These are phyloP conservation scores for Murina feae DNA, from an alignment of 2,113 vertebrate species.

Conservation along the genomic window DNA sequence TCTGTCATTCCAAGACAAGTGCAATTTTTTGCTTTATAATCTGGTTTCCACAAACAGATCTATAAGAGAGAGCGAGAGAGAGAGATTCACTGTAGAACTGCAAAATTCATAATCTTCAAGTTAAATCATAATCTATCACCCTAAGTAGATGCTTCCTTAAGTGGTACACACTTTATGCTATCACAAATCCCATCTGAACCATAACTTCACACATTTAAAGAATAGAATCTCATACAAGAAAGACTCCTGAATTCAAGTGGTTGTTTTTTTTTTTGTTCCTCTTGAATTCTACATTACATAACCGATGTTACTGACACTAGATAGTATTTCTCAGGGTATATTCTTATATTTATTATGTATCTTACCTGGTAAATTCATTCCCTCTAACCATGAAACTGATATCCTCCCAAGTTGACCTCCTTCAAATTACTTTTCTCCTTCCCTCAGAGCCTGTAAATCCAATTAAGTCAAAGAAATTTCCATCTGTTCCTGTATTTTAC, in stretches of 20 bases:
- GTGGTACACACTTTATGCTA: neutral
- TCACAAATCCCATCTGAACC: neutral
- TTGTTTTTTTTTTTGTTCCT: neutral
- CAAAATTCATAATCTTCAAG: neutral
- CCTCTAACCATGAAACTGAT: slow-evolving; percentile 13
- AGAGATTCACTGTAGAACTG: neutral
- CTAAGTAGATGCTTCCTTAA: neutral
- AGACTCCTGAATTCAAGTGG: neutral
- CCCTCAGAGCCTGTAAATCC: neutral
- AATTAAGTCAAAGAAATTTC: slow-evolving; percentile 39
- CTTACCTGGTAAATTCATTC: slow-evolving; percentile 41
- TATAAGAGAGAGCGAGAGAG: neutral
- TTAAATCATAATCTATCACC: neutral
- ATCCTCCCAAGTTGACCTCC: neutral
- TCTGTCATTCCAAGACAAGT: neutral
- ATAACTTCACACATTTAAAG: neutral
- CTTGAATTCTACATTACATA: neutral
- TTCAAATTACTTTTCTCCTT: slow-evolving; percentile 34
- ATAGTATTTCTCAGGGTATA: neutral
- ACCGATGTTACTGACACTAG: neutral
- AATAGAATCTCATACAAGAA: slow-evolving; percentile 1
- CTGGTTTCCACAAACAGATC: neutral
- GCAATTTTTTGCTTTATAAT: neutral
- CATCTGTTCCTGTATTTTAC: neutral
- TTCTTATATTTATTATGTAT: slow-evolving; percentile 15